Evolutionary conservation across 1,140 invertebrate genomes (phyloP).

Genomic region (Pantala flavescens): DNA sequence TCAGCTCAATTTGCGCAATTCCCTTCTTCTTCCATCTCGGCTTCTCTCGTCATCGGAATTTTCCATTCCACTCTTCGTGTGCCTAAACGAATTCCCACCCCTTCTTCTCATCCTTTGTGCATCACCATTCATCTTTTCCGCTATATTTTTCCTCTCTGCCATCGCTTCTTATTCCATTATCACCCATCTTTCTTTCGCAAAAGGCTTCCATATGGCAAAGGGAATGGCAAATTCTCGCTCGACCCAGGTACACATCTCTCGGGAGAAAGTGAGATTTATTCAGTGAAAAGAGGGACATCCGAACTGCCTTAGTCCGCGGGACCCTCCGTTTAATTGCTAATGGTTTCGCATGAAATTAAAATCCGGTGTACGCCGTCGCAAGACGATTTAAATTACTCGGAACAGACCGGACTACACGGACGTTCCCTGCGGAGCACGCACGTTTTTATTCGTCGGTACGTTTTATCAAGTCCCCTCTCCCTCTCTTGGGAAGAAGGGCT

Average conservation of each 20-base stretch:
- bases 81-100: background rate
- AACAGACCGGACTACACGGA: too few relatives aligned
- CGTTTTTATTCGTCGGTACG: too few relatives aligned
- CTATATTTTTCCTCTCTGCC: background rate
- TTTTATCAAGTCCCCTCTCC: too few relatives aligned
- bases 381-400: too few relatives aligned
- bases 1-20: too few relatives aligned
- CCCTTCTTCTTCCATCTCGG: too few relatives aligned
- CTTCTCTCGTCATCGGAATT: too few relatives aligned
- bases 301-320: background rate
- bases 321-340: background rate
- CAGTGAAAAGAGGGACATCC: background rate
- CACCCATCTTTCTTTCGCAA: background rate
- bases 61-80: too few relatives aligned
- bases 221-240: background rate
- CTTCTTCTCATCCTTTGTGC: background rate
- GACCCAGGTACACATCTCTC: background rate
- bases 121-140: background rate
- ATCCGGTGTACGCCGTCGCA: too few relatives aligned
- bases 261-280: conserved; percentile 9
- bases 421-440: too few relatives aligned
- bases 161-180: background rate
- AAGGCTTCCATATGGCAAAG: background rate
- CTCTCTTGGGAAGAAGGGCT: too few relatives aligned
- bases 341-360: background rate